Conservation (phyloP, 2,113 vertebrate species). For the Melanerpes formicivorus region DNA sequence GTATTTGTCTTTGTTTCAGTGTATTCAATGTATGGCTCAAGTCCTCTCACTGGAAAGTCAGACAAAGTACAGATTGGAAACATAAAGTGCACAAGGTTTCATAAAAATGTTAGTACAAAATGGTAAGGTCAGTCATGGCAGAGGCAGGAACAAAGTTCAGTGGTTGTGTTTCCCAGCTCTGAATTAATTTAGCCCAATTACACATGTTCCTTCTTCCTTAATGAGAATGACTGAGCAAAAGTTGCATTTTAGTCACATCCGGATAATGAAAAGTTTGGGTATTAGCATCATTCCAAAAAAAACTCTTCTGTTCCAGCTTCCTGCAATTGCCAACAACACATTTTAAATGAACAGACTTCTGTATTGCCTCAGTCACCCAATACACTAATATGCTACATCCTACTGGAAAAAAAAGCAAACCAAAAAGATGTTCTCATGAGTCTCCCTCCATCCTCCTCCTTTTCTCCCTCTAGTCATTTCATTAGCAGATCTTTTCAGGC, state of each 20-base stretch:
- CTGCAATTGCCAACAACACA: neutral
- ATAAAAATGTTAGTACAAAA: neutral
- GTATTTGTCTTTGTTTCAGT: neutral
- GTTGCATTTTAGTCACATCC: neutral
- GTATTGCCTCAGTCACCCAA: neutral
- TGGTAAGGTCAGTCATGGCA: neutral
- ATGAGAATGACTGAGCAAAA: neutral
- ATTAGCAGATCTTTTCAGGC: neutral
- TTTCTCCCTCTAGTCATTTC: neutral
- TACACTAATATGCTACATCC: neutral
- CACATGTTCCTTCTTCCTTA: neutral
- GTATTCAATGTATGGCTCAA: neutral
- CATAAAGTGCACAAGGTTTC: neutral
- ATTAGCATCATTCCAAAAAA: neutral
- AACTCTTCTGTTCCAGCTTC: neutral
- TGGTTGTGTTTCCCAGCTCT: neutral
- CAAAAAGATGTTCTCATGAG: neutral
- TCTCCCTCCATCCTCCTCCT: neutral
- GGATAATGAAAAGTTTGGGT: neutral
- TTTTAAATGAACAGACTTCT: neutral
- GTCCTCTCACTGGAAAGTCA: neutral
- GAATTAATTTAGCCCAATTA: neutral
- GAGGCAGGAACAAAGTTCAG: neutral
- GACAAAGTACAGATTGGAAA: neutral
- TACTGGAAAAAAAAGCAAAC: neutral